Percentiles rank a stretch among this genome's conserved stretches.
These are phyloP conservation scores for Cyclophora albipunctata DNA, from an alignment of 2,888 invertebrate genomes.

Conservation along the genomic window DNA sequence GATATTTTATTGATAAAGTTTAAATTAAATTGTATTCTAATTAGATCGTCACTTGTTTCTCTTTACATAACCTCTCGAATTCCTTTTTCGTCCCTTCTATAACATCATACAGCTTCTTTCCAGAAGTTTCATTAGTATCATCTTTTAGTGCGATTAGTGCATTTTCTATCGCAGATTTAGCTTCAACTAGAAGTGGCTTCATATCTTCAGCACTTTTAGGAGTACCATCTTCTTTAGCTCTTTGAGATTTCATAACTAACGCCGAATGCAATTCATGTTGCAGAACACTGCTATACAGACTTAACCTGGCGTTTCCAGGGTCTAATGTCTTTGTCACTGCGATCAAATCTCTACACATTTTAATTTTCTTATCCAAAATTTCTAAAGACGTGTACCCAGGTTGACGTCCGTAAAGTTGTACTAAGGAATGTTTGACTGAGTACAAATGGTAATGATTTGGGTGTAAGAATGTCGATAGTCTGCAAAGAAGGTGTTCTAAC, in stretches of 20 bases:
- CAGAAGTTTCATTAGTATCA: constrained; percentile 71
- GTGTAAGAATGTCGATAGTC: constrained; percentile 84
- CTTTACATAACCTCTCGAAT: constrained; percentile 62
- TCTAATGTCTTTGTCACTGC: constrained; percentile 79
- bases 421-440: constrained; percentile 85
- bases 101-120: constrained; percentile 67
- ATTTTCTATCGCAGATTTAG: constrained; percentile 53
- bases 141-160: constrained; percentile 64
- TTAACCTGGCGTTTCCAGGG: constrained; percentile 82
- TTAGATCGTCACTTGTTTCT: constrained; percentile 44
- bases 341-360: constrained; percentile 80
- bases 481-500: constrained; percentile 79
- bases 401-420: constrained; percentile 86
- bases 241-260: constrained; percentile 66
- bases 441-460: constrained; percentile 90
- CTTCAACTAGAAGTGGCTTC: constrained; percentile 55
- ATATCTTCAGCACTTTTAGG: constrained; percentile 46
- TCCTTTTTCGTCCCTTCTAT: constrained; percentile 63
- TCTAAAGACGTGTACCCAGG: constrained; percentile 77
- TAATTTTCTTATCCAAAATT: constrained; percentile 78
- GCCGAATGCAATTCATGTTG: constrained; percentile 81
- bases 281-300: constrained; percentile 85
- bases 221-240: constrained; percentile 41
- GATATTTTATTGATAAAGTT: constrained; percentile 27
- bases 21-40: constrained; percentile 18